A percentile compares a stretch with the other conserved stretches of the same genome.
Conservation (phyloP, 1,140 invertebrate genomes). For the Dreissena rostriformis region DNA sequence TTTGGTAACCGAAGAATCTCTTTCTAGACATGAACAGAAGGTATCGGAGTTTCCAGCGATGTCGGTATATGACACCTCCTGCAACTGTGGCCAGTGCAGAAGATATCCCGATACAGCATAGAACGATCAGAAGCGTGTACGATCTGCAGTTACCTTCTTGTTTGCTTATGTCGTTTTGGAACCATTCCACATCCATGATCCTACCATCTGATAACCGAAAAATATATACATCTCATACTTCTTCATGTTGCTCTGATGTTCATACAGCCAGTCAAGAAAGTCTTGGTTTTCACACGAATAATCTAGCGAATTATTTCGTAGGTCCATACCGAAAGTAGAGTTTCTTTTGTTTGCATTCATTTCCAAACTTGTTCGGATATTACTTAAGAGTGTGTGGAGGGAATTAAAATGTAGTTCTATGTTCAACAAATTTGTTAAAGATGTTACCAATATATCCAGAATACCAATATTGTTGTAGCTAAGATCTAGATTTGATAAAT, state of each 20-base stretch:
- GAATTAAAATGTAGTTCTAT: conserved; percentile 14
- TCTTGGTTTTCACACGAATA: conserved; percentile 13
- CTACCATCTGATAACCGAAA: background rate
- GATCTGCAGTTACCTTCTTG: conserved; percentile 4
- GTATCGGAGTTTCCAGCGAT: conserved; percentile 46
- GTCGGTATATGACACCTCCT: conserved; percentile 23
- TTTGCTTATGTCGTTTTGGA: background rate
- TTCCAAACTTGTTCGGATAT: background rate
- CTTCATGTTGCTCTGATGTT: conserved; percentile 14
- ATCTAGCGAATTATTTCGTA: conserved; percentile 31
- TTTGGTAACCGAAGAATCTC: conserved; percentile 17
- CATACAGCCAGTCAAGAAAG: conserved; percentile 19
- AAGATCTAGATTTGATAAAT: conserved; percentile 19
- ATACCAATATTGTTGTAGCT: conserved; percentile 26
- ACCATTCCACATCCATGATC: background rate
- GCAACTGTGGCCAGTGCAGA: conserved; percentile 11
- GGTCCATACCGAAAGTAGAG: conserved; percentile 7
- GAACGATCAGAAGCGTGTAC: conserved; percentile 8
- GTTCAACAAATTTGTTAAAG: background rate
- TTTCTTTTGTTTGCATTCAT: background rate
- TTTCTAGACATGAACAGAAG: conserved; percentile 15
- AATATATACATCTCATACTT: background rate
- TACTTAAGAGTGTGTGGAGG: background rate
- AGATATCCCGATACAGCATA: background rate
- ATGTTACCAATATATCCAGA: background rate